phyloP scores from a whole-genome alignment of 2,113 vertebrate species.

The Sprattus sprattus region DNA sequence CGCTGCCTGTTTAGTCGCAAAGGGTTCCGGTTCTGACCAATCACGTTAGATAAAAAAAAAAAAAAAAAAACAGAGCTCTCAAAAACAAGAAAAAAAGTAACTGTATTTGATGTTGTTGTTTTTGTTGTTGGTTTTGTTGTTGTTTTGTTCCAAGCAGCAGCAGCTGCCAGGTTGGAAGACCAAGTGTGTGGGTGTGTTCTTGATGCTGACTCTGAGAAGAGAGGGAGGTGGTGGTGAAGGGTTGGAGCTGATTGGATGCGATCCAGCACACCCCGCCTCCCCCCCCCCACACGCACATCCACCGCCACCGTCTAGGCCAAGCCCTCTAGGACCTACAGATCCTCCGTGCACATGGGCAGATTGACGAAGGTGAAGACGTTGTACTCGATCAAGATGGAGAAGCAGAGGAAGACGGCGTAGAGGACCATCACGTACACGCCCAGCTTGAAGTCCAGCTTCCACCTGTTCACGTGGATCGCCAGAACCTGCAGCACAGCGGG shows the following conservation, averaged over 20 bases:
- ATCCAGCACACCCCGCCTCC: constrained; percentile 8
- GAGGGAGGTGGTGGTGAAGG: neutral
- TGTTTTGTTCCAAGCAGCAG: constrained; percentile 3
- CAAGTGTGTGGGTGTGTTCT: neutral
- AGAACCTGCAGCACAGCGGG: constrained; percentile 70
- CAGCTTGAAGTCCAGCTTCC: constrained; percentile 82
- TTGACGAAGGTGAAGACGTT: constrained; percentile 91
- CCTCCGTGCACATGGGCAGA: constrained; percentile 83
- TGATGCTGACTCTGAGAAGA: neutral
- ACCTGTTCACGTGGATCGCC: constrained; percentile 83
- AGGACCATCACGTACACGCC: constrained; percentile 81
- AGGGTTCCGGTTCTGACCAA: neutral
- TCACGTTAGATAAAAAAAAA: neutral
- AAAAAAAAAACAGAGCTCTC: neutral
- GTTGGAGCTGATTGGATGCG: constrained; percentile 7
- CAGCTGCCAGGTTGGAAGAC: constrained; percentile 2
- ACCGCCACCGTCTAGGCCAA: neutral
- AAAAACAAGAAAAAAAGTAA: neutral
- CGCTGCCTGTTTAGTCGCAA: neutral
- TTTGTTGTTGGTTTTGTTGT: neutral
- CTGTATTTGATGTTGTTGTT: neutral
- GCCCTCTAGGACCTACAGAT: neutral
- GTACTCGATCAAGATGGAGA: constrained; percentile 87
- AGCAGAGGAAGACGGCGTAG: constrained; percentile 82
- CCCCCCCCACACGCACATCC: neutral